Percentiles rank a stretch among this genome's conserved stretches.
phyloP scores from a whole-genome alignment of 2,113 vertebrate species.

The Plecturocebus donacophilus region DNA sequence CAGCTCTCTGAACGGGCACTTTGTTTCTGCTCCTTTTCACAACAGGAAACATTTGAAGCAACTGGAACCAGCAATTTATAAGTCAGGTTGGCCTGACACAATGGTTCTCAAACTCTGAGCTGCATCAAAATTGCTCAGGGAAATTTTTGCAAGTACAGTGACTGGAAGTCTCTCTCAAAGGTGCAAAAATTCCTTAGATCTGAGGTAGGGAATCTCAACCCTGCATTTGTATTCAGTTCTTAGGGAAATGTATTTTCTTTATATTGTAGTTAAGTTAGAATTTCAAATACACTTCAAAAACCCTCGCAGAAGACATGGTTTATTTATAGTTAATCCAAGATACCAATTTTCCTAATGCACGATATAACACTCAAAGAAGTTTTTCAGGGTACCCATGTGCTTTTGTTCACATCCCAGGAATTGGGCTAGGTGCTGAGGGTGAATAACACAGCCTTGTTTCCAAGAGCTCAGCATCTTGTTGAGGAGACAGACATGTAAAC shows the following conservation, averaged over 20 bases:
- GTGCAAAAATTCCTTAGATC: background rate
- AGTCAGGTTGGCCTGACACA: background rate
- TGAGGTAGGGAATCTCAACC: background rate
- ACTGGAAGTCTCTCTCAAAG: background rate
- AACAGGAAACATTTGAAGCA: constrained; percentile 58
- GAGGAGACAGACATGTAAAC: constrained; percentile 69
- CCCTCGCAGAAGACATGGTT: background rate
- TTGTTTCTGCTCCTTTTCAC: constrained; percentile 61
- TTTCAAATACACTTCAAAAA: constrained; percentile 5
- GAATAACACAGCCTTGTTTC: constrained; percentile 41
- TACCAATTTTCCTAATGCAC: background rate
- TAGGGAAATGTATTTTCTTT: background rate
- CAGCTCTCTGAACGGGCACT: constrained; percentile 31
- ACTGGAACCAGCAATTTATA: constrained; percentile 5
- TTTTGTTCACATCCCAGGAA: constrained; percentile 44
- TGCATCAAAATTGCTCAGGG: background rate
- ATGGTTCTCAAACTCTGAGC: constrained; percentile 9
- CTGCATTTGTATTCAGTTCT: background rate
- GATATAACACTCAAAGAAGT: background rate
- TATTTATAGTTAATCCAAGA: background rate
- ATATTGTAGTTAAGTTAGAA: background rate
- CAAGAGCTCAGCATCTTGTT: constrained; percentile 58
- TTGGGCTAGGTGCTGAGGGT: constrained; percentile 14
- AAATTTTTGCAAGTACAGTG: constrained; percentile 44
- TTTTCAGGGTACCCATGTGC: background rate